Evolutionary conservation across 2,797 vertebrate species (phyloP).

Genomic region (Propithecus deckenii): DNA sequence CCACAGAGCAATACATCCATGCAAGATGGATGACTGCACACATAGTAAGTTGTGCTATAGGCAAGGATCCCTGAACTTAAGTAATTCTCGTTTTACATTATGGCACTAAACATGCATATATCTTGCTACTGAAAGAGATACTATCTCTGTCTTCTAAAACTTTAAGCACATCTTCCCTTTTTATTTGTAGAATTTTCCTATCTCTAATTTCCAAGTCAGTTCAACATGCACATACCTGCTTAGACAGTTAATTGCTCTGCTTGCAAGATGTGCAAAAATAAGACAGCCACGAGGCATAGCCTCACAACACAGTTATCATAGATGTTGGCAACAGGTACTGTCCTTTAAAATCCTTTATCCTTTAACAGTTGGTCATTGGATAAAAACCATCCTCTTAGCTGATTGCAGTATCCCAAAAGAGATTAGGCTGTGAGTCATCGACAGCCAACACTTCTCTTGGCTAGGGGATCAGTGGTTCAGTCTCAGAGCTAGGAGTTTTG

Average conservation of each 20-base stretch:
- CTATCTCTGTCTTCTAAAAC: not conserved
- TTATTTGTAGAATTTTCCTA: not conserved
- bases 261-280: not conserved
- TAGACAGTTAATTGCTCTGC: not conserved
- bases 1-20: accelerated
- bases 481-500: too few species aligned
- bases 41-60: not conserved
- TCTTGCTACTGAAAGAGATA: not conserved
- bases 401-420: not conserved
- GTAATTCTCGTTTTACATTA: not conserved
- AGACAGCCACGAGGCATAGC: not conserved
- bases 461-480: not conserved
- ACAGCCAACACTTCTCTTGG: not conserved
- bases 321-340: not conserved
- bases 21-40: not conserved
- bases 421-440: not conserved
- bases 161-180: not conserved
- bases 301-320: not conserved
- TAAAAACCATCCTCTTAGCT: not conserved
- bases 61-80: not conserved
- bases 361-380: not conserved
- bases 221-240: not conserved
- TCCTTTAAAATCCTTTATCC: not conserved
- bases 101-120: not conserved
- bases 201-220: not conserved